Evolutionary conservation across 2,113 vertebrate species (phyloP).

Genomic region (Hemiscyllium ocellatum): DNA sequence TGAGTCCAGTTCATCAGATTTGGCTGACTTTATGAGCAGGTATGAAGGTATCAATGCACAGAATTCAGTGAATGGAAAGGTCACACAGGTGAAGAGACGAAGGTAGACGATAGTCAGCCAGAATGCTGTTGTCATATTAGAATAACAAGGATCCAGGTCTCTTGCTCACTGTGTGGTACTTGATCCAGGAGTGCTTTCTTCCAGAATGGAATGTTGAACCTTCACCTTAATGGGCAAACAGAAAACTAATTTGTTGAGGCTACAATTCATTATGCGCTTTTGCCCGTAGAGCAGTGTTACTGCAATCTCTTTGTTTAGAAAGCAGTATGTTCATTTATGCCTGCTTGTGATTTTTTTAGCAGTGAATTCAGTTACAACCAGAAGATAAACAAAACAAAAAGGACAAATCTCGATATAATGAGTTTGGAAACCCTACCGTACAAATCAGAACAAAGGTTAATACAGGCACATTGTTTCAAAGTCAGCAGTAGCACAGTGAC

Average conservation of each 20-base stretch:
- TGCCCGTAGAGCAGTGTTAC: neutral
- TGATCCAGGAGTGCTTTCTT: neutral
- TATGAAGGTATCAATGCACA: neutral
- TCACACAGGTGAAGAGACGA: neutral
- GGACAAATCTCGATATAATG: constrained; percentile 26
- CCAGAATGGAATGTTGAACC: neutral
- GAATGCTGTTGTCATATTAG: neutral
- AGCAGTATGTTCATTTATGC: neutral
- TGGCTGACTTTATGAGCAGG: neutral
- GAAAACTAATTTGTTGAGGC: constrained; percentile 19
- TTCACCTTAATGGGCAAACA: constrained; percentile 17
- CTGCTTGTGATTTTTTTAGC: neutral
- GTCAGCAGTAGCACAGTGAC: neutral
- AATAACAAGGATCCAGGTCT: neutral
- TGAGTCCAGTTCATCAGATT: neutral
- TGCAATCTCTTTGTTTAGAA: neutral
- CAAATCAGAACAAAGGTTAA: constrained; percentile 28
- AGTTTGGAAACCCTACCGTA: neutral
- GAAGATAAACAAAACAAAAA: neutral
- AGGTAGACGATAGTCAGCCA: neutral
- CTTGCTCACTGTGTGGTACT: constrained; percentile 12
- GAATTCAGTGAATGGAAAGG: neutral
- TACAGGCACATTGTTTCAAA: constrained; percentile 19
- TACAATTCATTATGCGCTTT: constrained; percentile 24
- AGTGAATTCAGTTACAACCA: constrained; percentile 11